These are phyloP conservation scores for Pyrocephalus nanus DNA, from an alignment of 2,797 vertebrate species.

Conservation along the genomic window DNA sequence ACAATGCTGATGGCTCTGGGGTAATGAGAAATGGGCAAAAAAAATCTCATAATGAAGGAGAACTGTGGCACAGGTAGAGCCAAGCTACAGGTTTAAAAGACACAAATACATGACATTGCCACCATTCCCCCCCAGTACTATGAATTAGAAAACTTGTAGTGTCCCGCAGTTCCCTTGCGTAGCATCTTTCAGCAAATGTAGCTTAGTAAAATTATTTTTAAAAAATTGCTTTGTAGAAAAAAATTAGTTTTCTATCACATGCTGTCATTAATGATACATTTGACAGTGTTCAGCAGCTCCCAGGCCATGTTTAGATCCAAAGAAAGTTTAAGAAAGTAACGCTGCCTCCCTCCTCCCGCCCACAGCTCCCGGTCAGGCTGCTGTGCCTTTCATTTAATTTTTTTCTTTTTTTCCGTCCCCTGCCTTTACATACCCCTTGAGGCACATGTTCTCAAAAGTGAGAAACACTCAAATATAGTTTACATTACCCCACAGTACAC, in stretches of 20 bases:
- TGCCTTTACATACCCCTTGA: conserved; percentile 22
- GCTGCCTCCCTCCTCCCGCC: accelerated
- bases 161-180: background rate
- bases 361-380: background rate
- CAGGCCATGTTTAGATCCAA: background rate
- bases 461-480: conserved; percentile 53
- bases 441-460: conserved; percentile 36
- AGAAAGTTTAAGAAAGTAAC: background rate
- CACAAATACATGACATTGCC: background rate
- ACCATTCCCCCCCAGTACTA: background rate
- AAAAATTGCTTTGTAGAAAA: background rate
- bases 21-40: background rate
- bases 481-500: conserved; percentile 2
- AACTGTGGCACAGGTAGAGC: background rate
- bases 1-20: background rate
- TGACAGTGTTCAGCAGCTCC: background rate
- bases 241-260: background rate
- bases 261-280: background rate
- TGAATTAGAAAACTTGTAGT: background rate
- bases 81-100: background rate
- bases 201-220: background rate
- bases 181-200: background rate
- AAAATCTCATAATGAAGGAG: background rate
- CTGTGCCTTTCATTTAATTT: background rate
- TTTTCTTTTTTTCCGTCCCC: background rate